Conservation (phyloP, 1,140 invertebrate species). For the Solen grandis region DNA sequence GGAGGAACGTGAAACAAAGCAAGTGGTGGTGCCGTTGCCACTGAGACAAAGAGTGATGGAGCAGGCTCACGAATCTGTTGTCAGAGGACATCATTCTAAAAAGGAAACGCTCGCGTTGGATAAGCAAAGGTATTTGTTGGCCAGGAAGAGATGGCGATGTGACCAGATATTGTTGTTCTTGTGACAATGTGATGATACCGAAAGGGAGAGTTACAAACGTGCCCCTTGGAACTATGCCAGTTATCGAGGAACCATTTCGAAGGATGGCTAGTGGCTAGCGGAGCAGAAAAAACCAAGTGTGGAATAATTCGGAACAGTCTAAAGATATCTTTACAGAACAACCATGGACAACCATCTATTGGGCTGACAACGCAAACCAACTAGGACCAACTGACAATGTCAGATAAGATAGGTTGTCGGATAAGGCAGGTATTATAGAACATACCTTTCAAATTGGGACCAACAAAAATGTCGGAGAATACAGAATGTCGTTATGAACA, state of each 20-base stretch:
- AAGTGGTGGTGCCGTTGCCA: background rate
- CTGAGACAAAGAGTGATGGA: too few species aligned
- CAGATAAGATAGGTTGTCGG: too few species aligned
- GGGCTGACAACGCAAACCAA: too few species aligned
- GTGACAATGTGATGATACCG: slow-evolving; percentile 42
- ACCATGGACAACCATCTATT: background rate
- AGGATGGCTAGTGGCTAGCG: too few species aligned
- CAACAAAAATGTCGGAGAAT: background rate
- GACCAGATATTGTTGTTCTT: slow-evolving; percentile 41
- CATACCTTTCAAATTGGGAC: background rate
- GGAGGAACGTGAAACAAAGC: background rate
- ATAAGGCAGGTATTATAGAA: background rate
- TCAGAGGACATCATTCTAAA: background rate
- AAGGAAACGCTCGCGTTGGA: background rate
- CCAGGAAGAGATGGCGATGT: slow-evolving; percentile 45
- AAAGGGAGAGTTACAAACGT: slow-evolving; percentile 55
- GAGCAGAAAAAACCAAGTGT: background rate
- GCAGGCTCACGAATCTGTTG: background rate
- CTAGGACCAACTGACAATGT: too few species aligned
- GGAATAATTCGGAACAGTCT: background rate
- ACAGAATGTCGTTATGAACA: too few species aligned
- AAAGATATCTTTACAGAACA: slow-evolving; percentile 1
- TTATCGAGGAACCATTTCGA: slow-evolving; percentile 53
- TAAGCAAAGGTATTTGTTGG: slow-evolving; percentile 42
- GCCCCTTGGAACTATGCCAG: slow-evolving; percentile 35